Evolutionary conservation across 2,888 invertebrate species (phyloP).

Genomic region (Congeria kusceri): DNA sequence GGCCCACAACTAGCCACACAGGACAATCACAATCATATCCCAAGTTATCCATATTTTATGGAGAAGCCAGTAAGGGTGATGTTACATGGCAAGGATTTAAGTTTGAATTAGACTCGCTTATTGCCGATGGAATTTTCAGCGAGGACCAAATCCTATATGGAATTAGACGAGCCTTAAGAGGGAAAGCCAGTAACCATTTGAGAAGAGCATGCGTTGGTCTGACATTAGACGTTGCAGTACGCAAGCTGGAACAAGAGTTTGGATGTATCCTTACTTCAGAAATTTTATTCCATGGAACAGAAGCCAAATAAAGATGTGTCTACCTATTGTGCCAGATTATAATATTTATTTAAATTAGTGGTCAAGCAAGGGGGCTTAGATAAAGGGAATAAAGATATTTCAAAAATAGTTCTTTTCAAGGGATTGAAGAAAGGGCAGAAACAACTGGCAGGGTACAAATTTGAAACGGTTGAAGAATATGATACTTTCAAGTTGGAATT

Average conservation of each 20-base stretch:
- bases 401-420: neutral
- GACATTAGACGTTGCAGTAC: neutral
- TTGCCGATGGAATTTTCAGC: neutral
- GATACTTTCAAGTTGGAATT: neutral
- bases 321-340: neutral
- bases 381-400: neutral
- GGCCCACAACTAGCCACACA: no score
- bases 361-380: neutral
- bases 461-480: neutral
- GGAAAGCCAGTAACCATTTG: neutral
- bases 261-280: neutral
- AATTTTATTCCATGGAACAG: conserved; percentile 5
- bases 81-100: neutral
- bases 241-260: conserved; percentile 1
- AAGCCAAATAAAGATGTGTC: neutral
- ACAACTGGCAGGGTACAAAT: no score
- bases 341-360: neutral
- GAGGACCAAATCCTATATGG: conserved; percentile 5
- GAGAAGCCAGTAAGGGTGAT: conserved; percentile 3
- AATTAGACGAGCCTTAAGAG: conserved; percentile 1
- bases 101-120: neutral
- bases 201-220: neutral
- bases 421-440: no score
- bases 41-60: neutral
- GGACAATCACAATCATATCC: neutral